Percentiles rank a stretch among this genome's conserved stretches.
These are phyloP conservation scores for Pheosia gnoma DNA, from an alignment of 2,888 invertebrate genomes.

Conservation along the genomic window DNA sequence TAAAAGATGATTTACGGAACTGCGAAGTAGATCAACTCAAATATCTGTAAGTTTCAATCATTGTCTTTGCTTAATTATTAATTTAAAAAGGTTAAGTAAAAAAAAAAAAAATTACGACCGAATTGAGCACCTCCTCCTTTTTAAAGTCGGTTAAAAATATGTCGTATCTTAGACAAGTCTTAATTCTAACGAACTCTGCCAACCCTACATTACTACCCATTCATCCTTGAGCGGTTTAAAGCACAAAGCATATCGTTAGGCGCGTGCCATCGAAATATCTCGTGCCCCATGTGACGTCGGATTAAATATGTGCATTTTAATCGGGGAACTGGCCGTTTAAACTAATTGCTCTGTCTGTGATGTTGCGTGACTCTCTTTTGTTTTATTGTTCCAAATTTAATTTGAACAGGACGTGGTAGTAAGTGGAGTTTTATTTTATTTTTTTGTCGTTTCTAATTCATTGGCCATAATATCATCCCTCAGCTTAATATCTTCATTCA, in stretches of 20 bases:
- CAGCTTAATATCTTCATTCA: too few species aligned
- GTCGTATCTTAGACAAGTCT: neutral
- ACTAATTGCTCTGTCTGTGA: conserved; percentile 29
- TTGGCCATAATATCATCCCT: too few species aligned
- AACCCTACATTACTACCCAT: neutral
- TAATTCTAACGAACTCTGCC: neutral
- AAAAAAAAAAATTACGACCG: too few species aligned
- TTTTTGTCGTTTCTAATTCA: neutral
- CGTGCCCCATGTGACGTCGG: conserved; percentile 28
- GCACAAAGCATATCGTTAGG: conserved; percentile 62
- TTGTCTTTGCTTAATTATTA: too few species aligned
- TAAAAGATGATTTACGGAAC: too few species aligned
- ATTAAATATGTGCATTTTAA: conserved; percentile 51
- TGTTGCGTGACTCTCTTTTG: conserved; percentile 24
- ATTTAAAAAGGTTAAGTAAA: too few species aligned
- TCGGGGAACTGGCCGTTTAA: conserved; percentile 40
- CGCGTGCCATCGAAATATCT: conserved; percentile 52
- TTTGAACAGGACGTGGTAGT: conserved; percentile 6
- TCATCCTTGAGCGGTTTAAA: conserved; percentile 71
- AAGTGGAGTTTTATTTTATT: neutral
- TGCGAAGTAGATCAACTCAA: too few species aligned
- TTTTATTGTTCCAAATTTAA: conserved; percentile 25
- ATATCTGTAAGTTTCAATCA: too few species aligned
- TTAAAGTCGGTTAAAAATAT: too few species aligned
- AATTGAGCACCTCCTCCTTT: too few species aligned